phyloP scores from a whole-genome alignment of 1,140 invertebrate genomes.

The Tetragonula clypearis region DNA sequence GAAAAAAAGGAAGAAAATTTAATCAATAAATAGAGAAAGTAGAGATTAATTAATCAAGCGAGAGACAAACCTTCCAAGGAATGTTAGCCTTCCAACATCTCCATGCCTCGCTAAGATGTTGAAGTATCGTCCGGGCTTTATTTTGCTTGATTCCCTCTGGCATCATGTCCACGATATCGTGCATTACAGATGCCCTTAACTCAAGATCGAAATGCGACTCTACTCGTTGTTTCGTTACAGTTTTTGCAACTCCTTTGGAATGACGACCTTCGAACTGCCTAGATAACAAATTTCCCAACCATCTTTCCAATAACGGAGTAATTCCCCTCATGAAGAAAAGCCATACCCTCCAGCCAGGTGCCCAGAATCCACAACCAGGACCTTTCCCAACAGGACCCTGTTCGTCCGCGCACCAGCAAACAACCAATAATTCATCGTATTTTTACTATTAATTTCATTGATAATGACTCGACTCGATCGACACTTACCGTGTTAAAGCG shows the following conservation, averaged over 20 bases:
- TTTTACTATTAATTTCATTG: not conserved
- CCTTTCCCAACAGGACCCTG: conserved; percentile 97
- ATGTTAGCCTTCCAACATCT: conserved; percentile 99
- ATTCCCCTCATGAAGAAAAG: conserved; percentile 99
- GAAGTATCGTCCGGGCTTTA: conserved; percentile 98
- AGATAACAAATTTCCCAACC: conserved; percentile 98
- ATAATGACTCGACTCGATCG: too few relatives aligned
- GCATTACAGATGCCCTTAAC: conserved; percentile 98
- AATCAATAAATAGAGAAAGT: conserved; percentile 67
- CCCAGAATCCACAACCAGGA: conserved; percentile 99
- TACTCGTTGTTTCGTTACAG: conserved; percentile 99
- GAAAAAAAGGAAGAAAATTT: conserved; percentile 2
- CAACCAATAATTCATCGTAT: not conserved
- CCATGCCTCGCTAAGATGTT: conserved; percentile 99
- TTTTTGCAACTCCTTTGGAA: conserved; percentile 99
- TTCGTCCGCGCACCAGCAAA: not conserved
- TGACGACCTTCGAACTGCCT: conserved; percentile 99
- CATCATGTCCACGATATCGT: conserved; percentile 99
- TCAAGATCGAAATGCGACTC: conserved; percentile 99
- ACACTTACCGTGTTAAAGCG: conserved; percentile 95
- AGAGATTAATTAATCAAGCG: too few relatives aligned
- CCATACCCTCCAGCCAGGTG: conserved; percentile 99
- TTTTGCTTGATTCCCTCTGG: conserved; percentile 99
- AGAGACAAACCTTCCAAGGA: conserved; percentile 93
- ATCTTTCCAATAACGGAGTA: conserved; percentile 97